Conservation (phyloP, 2,888 invertebrate genomes). For the Lathronympha strigana region DNA sequence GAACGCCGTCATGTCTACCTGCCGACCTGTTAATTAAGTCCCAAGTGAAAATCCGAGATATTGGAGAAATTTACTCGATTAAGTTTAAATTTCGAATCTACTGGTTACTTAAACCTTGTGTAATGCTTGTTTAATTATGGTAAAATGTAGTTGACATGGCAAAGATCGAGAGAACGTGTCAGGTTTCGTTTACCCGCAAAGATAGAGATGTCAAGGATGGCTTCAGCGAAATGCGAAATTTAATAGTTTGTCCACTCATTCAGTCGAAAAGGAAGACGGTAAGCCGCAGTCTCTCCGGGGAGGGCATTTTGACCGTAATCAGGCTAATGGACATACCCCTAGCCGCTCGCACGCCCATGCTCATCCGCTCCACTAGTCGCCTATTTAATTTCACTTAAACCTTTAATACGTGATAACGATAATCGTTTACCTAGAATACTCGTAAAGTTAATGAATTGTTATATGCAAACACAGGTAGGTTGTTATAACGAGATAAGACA, state of each 20-base stretch:
- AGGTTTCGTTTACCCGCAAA: conserved; percentile 22
- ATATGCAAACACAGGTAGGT: background rate
- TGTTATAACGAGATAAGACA: too few relatives aligned
- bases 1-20: conserved; percentile 21
- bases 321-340: conserved; percentile 78
- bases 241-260: conserved; percentile 55
- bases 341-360: conserved; percentile 55
- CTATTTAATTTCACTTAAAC: conserved; percentile 64
- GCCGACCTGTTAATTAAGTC: conserved; percentile 19
- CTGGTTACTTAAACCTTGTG: conserved; percentile 2
- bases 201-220: conserved; percentile 19
- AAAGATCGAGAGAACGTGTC: conserved; percentile 26
- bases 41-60: background rate
- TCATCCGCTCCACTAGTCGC: conserved; percentile 48
- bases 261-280: conserved; percentile 59
- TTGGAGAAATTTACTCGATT: background rate
- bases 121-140: conserved; percentile 16
- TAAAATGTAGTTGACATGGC: conserved; percentile 22
- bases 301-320: conserved; percentile 79
- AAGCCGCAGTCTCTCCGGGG: conserved; percentile 66
- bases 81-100: background rate
- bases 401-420: conserved; percentile 51
- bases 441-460: background rate
- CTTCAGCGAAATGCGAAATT: conserved; percentile 47
- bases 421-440: background rate